Evolutionary conservation across 2,888 invertebrate genomes (phyloP), one percentile per base, ranked within the genome.

Genomic region (Phytoseiulus persimilis): DNA sequence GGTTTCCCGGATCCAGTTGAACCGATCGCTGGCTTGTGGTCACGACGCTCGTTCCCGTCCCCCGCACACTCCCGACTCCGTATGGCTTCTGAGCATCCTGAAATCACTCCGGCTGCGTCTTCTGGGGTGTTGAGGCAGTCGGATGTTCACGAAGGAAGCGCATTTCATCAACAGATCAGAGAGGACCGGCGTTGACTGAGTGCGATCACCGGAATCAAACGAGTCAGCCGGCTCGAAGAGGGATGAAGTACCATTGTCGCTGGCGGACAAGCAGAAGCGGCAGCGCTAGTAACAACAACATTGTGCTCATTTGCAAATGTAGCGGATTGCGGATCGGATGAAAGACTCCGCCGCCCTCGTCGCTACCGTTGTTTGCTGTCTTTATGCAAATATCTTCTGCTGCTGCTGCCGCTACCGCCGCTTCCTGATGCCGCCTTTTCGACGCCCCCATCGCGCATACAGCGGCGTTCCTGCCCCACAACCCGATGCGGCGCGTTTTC

Each of bases 261-360:
- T 65, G 2, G 65, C 65, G 65, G 65, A 65, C 65, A 65, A 14
- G 65, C 39, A 39, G 39, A 65, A 28, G 14, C 65, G 65, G 65
- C 28, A 28, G 14, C 65, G 65, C 11, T 18, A 28, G 65, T 65
- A 65, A 65, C 65, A 65, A 65, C 65, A 65, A 65, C 65, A 65
- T 65, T 65, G 65, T 65, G 65, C 65, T 65, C 65, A 65, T 65
- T 65, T 65, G 65, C 65, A 65, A 65, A 65, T 65, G 65, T 65
- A 65, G 65, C 65, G 65, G 65, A 65, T 65, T 65, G 65, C 65
- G 65, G 65, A 65, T 65, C 39, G 39, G 39, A 39, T 39, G 39
- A 39, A 9, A 39, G 39, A 65, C 65, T 65, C 65, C 65, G 28
- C 65, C 23, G 65, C 65, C 65, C 23, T 65, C 28, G 23, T 65